phyloP scores from a whole-genome alignment of 2,113 vertebrate genomes.

The Cephalopholis sonnerati region DNA sequence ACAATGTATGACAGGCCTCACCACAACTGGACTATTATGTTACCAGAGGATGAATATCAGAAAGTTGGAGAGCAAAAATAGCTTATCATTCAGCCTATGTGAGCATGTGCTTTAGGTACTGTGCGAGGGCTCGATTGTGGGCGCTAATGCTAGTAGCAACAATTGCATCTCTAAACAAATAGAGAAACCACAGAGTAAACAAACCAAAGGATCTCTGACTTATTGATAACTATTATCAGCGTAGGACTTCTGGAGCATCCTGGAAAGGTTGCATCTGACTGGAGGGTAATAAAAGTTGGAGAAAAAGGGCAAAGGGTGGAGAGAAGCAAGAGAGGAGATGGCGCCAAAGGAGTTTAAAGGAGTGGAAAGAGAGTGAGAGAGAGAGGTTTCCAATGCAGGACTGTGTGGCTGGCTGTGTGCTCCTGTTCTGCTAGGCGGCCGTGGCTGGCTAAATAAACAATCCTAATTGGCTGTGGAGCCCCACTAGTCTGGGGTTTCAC shows the following conservation, averaged over 20 bases:
- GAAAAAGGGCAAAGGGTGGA: constrained; percentile 41
- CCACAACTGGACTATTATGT: constrained; percentile 66
- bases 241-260: constrained; percentile 15
- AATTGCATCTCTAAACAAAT: constrained; percentile 44
- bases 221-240: constrained; percentile 46
- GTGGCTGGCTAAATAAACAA: constrained; percentile 88
- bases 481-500: constrained; percentile 90
- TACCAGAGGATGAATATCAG: constrained; percentile 59
- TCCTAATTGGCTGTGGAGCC: constrained; percentile 96
- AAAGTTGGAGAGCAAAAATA: constrained; percentile 47
- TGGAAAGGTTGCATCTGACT: constrained; percentile 34
- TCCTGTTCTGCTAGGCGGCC: constrained; percentile 82
- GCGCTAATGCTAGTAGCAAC: constrained; percentile 53
- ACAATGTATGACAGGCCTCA: constrained; percentile 68
- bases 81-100: constrained; percentile 25
- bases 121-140: constrained; percentile 33
- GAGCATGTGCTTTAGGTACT: constrained; percentile 21
- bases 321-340: constrained; percentile 35
- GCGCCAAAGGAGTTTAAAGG: constrained; percentile 55
- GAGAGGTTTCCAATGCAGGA: constrained; percentile 83
- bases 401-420: constrained; percentile 85
- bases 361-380: constrained; percentile 69
- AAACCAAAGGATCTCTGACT: background rate
- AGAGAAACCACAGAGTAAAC: constrained; percentile 25
- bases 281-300: constrained; percentile 37